Base-by-base conservation (phyloP, 2,113 vertebrate genomes). In the Mionectes macconnelli region DNA sequence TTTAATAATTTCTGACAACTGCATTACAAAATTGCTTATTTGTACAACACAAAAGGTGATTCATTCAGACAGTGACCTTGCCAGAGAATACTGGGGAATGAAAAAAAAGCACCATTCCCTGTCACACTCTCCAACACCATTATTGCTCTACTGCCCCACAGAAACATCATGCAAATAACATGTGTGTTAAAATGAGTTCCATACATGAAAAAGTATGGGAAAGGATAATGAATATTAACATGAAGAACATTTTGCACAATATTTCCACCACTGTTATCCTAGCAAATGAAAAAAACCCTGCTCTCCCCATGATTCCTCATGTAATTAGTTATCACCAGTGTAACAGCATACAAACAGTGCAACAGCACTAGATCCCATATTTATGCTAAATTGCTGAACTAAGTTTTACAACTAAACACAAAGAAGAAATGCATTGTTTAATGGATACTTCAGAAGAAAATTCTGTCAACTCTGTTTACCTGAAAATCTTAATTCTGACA, bases 21-120 rank as follows among this genome's bases (percentile, higher is more conserved):
- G 14, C 56, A 60, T 53, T 44, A 75, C 56, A 56, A 84, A 84
- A 68, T 37, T 56, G 73, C 70, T 60, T 64, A 53, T 35, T 66
- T 62, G 20, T 69, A 44, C 37, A 45, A 69, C 33, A 80, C 3
- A 18, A 87, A 90, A 76, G 25, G 23, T 42, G 49, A 87, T 20
- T 33, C 39, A 57, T 94, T 96, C 91, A 91, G 35, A 67, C 13
- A 73, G 42, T 76, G 83, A 94, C 74, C 94, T 94, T 94, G 81
- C 21, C 87, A 93, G 53, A 4, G 52, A 52, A 42, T 42, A 78
- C 17, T n/a, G 37, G 49, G 1, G 2, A 17, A 57, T 53, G 6
- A 76, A 64, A 86, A 66, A 86, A 6, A 8, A 4, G 0, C 56
- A 59, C 15, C 19, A 24, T 69, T 83, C 37, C 16, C 5, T 3